Base-by-base conservation (phyloP, 2,888 invertebrate genomes). In the Sphaerolaimus hirsutus region DNA sequence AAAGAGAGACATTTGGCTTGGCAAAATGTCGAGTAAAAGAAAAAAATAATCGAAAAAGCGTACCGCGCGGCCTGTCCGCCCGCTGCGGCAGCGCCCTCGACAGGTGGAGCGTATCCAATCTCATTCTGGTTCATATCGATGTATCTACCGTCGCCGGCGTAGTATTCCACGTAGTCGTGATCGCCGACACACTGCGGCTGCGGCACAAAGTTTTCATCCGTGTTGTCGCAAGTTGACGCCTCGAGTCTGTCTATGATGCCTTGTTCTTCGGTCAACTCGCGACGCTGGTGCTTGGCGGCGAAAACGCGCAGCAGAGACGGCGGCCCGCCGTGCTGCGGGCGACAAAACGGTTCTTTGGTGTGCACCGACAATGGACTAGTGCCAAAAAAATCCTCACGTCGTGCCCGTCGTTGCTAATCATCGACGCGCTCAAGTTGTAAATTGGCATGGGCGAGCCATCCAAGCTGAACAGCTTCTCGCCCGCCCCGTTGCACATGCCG, bases 81-180 rank as follows among this genome's bases (percentile, higher is more conserved):
- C 35, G 45, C 14, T 1, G 49, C 36, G 21, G 47, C 14, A 12
- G 40, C 37, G 41, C 25, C 19, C 27, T 23, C 37, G 41, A 29
- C 40, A 29, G 49, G 50, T 22, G 56, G 52, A 29, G 48, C 51
- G 41, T 47, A 55, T 21, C 55, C 51, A 41, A 62, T 56, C 46
- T 61, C 61, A 49, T 62, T 62, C 48, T 62, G 59, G 47, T 62
- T 62, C 29, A 61, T 52, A 49, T 62, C 62, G 27, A 58, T 50
- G 43, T 57, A 56, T 27, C 47, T 44, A 3, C 56, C 56, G 40
- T 58, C 46, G 32, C 54, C 55, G 24, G 53, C 22, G 41, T 53
- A 58, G 27, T 44, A 44, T 46, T 58, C 56, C 22, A 44, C 24
- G 47, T 56, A 56, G 36, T 52, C 50, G 46, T 50, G 53, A 42